phyloP scores from a whole-genome alignment of 2,113 vertebrate species.

The Cheirogaleus medius region DNA sequence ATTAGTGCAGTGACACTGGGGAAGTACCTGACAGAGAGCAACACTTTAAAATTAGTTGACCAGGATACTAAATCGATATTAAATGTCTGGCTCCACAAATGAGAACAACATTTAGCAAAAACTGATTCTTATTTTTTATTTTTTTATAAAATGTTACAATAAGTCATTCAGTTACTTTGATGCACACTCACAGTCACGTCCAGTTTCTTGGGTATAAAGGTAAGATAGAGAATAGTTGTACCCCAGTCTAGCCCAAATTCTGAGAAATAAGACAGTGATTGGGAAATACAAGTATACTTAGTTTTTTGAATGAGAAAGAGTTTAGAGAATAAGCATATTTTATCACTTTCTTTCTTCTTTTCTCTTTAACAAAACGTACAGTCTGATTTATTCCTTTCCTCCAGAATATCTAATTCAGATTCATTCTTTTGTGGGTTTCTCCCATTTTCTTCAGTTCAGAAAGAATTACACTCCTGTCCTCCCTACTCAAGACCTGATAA shows the following conservation, averaged over 20 bases:
- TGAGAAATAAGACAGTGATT: not conserved
- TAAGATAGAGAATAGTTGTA: not conserved
- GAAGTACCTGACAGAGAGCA: not conserved
- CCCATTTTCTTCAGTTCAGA: not conserved
- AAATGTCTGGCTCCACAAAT: not conserved
- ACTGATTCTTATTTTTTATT: not conserved
- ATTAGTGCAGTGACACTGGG: not conserved
- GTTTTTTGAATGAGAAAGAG: not conserved
- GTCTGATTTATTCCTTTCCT: not conserved
- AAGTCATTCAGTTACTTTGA: not conserved
- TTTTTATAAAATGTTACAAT: not conserved
- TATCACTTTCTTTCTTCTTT: not conserved
- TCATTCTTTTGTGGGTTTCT: not conserved
- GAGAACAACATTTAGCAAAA: not conserved
- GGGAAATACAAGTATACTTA: not conserved
- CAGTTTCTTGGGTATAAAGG: not conserved
- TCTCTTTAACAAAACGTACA: not conserved
- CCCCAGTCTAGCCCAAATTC: not conserved
- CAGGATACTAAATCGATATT: not conserved
- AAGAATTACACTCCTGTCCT: not conserved
- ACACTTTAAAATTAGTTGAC: not conserved
- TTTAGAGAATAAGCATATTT: not conserved
- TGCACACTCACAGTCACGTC: not conserved
- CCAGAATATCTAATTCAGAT: not conserved
- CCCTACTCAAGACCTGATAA: not conserved